phyloP scores from a whole-genome alignment of 2,113 vertebrate genomes.

The Scalopus aquaticus region DNA sequence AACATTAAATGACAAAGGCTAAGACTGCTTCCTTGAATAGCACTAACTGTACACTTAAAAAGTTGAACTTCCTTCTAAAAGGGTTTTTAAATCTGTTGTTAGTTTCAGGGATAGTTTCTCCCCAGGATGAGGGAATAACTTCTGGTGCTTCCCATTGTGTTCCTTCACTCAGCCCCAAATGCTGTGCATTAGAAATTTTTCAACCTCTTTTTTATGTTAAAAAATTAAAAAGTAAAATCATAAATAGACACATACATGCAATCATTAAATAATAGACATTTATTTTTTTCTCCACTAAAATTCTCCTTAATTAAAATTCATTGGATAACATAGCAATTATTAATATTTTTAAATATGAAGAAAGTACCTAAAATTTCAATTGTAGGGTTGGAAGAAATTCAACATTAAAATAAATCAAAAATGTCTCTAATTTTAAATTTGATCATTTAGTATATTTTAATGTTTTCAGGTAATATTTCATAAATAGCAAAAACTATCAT shows the following conservation, averaged over 20 bases:
- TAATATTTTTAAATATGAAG: background rate
- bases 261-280: background rate
- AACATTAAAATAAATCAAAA: background rate
- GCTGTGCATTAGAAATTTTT: background rate
- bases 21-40: background rate
- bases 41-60: background rate
- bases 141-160: background rate
- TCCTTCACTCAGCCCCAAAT: background rate
- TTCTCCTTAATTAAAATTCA: background rate
- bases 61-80: background rate
- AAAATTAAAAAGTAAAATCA: background rate
- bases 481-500: background rate
- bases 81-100: background rate
- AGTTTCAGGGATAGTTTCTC: background rate
- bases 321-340: background rate
- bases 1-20: background rate
- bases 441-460: background rate
- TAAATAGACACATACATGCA: background rate
- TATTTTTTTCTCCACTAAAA: background rate
- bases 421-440: background rate
- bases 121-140: background rate
- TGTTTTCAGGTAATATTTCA: background rate
- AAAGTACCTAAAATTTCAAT: background rate
- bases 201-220: background rate
- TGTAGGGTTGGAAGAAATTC: background rate